Evolutionary conservation across 1,140 invertebrate genomes (phyloP).

Genomic region (Tetragonula clypearis): DNA sequence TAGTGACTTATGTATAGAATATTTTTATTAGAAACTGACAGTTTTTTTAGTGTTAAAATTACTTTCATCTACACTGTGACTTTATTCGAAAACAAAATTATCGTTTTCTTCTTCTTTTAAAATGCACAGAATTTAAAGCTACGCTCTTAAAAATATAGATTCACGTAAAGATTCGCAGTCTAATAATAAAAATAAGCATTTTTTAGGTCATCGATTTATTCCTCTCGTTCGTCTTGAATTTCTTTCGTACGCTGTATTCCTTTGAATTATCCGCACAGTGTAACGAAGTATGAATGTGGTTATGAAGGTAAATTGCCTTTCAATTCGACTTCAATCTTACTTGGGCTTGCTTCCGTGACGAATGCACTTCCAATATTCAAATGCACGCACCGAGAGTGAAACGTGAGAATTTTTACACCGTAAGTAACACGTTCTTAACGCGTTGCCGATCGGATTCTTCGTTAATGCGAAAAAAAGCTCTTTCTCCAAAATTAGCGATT

Average conservation of each 20-base stretch:
- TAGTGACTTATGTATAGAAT: too few relatives aligned
- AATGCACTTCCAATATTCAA: slow-evolving; percentile 30
- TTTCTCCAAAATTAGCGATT: neutral
- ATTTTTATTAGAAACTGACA: too few relatives aligned
- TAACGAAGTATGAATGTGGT: slow-evolving; percentile 30
- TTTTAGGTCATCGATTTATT: neutral
- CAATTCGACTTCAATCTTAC: neutral
- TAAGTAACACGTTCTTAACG: neutral
- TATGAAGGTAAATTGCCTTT: slow-evolving; percentile 28
- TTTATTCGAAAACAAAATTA: neutral
- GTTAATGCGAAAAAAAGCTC: neutral
- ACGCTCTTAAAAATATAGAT: too few relatives aligned
- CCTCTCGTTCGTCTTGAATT: neutral
- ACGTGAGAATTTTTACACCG: neutral
- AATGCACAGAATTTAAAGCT: too few relatives aligned
- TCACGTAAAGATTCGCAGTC: too few relatives aligned
- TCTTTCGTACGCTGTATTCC: neutral
- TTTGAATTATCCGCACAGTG: slow-evolving; percentile 10
- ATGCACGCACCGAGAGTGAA: neutral
- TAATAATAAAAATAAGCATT: neutral
- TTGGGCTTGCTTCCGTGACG: neutral
- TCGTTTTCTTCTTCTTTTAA: too few relatives aligned
- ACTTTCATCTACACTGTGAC: neutral
- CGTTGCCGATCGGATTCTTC: neutral
- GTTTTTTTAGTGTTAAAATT: neutral